phyloP scores from a whole-genome alignment of 2,113 vertebrate species.

The Recurvirostra avosetta region DNA sequence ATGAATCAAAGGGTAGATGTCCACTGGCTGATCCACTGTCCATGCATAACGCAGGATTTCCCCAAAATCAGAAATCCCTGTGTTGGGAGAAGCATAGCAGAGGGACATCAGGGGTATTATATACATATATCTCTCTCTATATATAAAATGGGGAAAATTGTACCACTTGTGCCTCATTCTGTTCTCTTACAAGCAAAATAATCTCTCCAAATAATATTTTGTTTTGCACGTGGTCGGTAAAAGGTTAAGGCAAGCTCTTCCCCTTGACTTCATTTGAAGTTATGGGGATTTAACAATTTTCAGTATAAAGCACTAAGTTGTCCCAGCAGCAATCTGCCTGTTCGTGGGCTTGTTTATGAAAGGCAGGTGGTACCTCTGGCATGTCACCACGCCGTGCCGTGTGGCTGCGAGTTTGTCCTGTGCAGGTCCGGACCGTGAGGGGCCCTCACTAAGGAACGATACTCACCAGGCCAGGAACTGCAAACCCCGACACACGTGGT shows the following conservation, averaged over 20 bases:
- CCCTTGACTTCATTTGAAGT: neutral
- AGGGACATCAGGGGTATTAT: neutral
- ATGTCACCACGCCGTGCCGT: accelerated
- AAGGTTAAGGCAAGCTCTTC: neutral
- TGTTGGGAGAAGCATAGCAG: neutral
- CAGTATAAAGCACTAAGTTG: neutral
- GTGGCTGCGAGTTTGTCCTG: accelerated
- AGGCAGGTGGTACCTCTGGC: neutral
- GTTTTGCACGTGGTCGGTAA: neutral
- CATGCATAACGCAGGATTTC: neutral
- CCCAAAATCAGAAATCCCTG: neutral
- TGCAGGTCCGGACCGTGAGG: accelerated
- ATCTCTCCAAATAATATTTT: neutral
- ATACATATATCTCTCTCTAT: neutral
- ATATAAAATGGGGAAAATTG: neutral
- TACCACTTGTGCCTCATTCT: neutral
- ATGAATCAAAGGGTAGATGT: neutral
- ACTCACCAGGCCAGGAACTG: neutral
- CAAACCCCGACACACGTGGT: neutral
- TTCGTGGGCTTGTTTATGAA: neutral
- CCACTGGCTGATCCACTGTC: neutral
- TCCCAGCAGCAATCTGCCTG: neutral
- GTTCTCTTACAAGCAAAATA: neutral
- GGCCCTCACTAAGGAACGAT: neutral
- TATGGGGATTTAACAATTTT: neutral